Conservation (phyloP, 2,888 invertebrate species). For the Ennomos erosarius region DNA sequence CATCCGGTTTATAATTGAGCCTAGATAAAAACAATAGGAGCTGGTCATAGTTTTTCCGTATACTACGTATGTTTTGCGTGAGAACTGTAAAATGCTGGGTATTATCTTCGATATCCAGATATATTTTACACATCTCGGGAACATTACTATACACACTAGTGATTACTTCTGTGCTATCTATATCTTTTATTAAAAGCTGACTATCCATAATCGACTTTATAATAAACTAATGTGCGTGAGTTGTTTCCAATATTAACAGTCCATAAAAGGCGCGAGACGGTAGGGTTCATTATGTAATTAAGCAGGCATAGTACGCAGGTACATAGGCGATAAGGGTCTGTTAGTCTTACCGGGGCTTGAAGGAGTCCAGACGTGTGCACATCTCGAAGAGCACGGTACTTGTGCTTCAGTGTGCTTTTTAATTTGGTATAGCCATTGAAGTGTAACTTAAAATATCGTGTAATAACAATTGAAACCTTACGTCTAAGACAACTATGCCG, state of each 20-base stretch:
- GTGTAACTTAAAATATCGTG: too few relatives aligned
- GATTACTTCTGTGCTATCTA: neutral
- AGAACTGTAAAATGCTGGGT: neutral
- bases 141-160: neutral
- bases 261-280: neutral
- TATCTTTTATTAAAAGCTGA: neutral
- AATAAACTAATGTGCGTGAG: neutral
- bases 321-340: neutral
- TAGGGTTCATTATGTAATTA: neutral
- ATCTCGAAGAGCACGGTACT: neutral
- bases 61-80: neutral
- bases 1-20: neutral
- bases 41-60: too few relatives aligned
- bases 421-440: too few relatives aligned
- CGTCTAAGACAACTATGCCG: too few relatives aligned
- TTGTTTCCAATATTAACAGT: neutral
- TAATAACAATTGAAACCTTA: too few relatives aligned
- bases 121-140: too few relatives aligned
- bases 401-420: too few relatives aligned
- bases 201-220: neutral
- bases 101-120: too few relatives aligned
- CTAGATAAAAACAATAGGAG: neutral
- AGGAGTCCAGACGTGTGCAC: neutral
- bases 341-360: neutral
- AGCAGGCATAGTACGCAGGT: neutral